phyloP scores from a whole-genome alignment of 2,888 invertebrate species.

The Drosophila fulvimacula region DNA sequence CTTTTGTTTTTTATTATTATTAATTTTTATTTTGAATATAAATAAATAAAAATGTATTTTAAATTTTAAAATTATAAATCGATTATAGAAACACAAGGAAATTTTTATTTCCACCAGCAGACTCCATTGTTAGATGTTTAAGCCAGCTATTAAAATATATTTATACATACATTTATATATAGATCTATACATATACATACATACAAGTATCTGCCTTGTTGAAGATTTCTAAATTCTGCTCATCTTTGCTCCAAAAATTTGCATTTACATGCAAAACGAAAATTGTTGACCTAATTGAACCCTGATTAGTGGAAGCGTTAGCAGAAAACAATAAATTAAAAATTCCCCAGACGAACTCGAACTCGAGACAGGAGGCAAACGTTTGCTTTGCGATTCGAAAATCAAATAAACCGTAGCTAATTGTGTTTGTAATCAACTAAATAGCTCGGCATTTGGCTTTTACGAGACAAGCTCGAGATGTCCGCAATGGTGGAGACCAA shows the following conservation, averaged over 20 bases:
- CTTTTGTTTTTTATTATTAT: too few relatives aligned
- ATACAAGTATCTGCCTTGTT: background rate
- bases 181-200: too few relatives aligned
- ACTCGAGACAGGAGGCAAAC: constrained; percentile 30
- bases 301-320: constrained; percentile 5
- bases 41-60: too few relatives aligned
- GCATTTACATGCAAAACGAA: background rate
- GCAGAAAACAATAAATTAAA: constrained; percentile 41
- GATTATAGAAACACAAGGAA: too few relatives aligned
- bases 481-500: constrained; percentile 29
- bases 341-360: constrained; percentile 24
- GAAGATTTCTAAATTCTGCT: background rate
- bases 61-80: too few relatives aligned
- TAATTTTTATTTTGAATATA: too few relatives aligned
- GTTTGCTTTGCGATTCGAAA: constrained; percentile 59
- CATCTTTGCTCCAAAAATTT: background rate
- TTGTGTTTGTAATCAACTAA: constrained; percentile 80
- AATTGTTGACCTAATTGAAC: constrained; percentile 9
- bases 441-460: constrained; percentile 69
- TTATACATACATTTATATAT: too few relatives aligned
- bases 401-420: constrained; percentile 77
- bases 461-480: constrained; percentile 40
- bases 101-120: too few relatives aligned
- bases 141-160: too few relatives aligned
- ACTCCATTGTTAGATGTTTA: too few relatives aligned